phyloP scores from a whole-genome alignment of 2,888 invertebrate species.

The Netelia melanura region DNA sequence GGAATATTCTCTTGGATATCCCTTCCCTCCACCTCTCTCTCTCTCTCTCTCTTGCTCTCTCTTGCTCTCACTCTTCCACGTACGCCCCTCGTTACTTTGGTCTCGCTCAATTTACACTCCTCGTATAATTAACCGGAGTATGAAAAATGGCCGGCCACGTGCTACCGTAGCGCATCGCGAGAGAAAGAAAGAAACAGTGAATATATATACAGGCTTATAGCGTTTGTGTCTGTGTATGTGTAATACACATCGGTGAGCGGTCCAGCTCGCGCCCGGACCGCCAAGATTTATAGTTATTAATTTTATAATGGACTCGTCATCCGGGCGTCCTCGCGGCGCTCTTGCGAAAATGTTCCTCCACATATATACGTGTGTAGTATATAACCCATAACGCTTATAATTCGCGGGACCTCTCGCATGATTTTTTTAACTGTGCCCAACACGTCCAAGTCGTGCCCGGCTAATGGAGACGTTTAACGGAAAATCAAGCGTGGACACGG shows the following conservation, averaged over 20 bases:
- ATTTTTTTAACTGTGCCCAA: slow-evolving; percentile 59
- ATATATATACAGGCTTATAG: slow-evolving; percentile 25
- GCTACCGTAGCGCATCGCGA: slow-evolving; percentile 76
- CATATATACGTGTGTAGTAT: not conserved
- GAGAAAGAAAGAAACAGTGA: slow-evolving; percentile 40
- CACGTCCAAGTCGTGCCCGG: slow-evolving; percentile 40
- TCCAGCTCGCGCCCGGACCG: slow-evolving; percentile 68
- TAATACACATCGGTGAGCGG: slow-evolving; percentile 54
- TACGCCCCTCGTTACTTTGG: slow-evolving; percentile 76
- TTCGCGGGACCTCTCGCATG: slow-evolving; percentile 56
- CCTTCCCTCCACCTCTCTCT: slow-evolving; percentile 28
- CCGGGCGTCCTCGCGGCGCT: slow-evolving; percentile 66
- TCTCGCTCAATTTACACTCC: slow-evolving; percentile 80
- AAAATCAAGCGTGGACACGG: slow-evolving; percentile 68
- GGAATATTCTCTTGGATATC: slow-evolving; percentile 48
- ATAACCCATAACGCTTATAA: slow-evolving; percentile 49
- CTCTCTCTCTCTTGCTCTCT: slow-evolving; percentile 43
- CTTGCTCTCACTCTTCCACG: slow-evolving; percentile 59
- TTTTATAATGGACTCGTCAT: slow-evolving; percentile 83
- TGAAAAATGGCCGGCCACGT: slow-evolving; percentile 81
- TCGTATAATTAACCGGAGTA: slow-evolving; percentile 81
- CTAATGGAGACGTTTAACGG: slow-evolving; percentile 72
- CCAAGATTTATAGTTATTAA: slow-evolving; percentile 82
- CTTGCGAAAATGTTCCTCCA: slow-evolving; percentile 61
- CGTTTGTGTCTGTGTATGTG: slow-evolving; percentile 32